Conservation (phyloP, 1,140 invertebrate species). For the Cryptotermes secundus region DNA sequence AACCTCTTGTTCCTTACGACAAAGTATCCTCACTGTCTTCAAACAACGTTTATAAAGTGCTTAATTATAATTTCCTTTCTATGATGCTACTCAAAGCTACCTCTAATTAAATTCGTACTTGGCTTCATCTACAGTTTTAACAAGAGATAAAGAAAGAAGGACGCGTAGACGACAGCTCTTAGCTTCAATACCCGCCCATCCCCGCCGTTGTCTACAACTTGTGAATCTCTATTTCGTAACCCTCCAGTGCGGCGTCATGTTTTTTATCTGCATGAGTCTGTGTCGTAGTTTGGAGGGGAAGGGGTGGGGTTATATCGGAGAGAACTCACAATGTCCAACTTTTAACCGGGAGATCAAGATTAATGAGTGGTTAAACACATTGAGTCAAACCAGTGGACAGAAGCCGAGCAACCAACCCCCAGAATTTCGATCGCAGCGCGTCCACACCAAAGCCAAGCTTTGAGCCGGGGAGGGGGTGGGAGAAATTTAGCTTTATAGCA, state of each 20-base stretch:
- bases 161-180: too few species aligned
- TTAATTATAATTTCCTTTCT: too few species aligned
- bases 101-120: too few species aligned
- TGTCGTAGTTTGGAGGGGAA: background rate
- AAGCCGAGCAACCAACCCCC: background rate
- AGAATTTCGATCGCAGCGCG: constrained; percentile 11
- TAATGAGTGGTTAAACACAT: constrained; percentile 19
- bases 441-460: background rate
- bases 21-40: too few species aligned
- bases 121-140: too few species aligned
- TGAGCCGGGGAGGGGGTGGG: background rate
- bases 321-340: constrained; percentile 19
- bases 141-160: too few species aligned
- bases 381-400: constrained; percentile 8
- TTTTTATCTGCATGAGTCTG: constrained; percentile 15
- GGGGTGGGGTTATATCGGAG: background rate
- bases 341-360: constrained; percentile 16
- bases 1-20: too few species aligned
- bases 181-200: background rate
- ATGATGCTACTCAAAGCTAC: too few species aligned
- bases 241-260: background rate
- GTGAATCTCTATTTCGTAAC: constrained; percentile 1
- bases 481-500: background rate
- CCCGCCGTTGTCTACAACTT: background rate
- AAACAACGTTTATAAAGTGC: too few species aligned